Evolutionary conservation across 2,888 invertebrate genomes (phyloP).

Genomic region (Anoplius nigerrimus): DNA sequence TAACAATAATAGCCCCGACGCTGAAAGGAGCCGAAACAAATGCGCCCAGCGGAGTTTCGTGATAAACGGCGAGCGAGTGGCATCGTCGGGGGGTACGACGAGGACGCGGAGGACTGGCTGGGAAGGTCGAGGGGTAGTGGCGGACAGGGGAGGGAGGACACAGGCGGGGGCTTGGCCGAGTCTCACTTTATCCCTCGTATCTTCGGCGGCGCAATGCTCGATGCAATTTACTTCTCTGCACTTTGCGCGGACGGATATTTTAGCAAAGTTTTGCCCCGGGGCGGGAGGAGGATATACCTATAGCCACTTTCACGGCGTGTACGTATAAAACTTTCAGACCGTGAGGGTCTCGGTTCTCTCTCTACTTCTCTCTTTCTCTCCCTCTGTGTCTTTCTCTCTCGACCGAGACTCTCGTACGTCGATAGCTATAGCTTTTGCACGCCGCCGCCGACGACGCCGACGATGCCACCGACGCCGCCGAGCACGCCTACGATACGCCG

Average conservation of each 20-base stretch:
- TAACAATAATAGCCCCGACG: no score
- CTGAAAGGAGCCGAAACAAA: no score
- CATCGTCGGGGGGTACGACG: no score
- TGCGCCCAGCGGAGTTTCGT: no score
- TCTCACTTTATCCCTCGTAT: conserved; percentile 31
- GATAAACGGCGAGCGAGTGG: no score
- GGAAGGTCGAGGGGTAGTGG: no score
- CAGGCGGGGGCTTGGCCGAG: no score
- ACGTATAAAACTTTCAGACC: conserved; percentile 53
- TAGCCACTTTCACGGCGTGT: conserved; percentile 25
- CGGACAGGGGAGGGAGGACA: no score
- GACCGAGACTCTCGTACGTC: conserved; percentile 32
- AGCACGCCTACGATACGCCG: no score
- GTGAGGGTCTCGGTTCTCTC: conserved; percentile 24
- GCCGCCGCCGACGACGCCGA: conserved; percentile 28
- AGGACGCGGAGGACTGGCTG: no score
- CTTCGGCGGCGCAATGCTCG: conserved; percentile 43
- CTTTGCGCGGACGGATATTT: conserved; percentile 57
- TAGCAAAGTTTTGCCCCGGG: conserved; percentile 48
- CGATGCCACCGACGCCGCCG: not conserved
- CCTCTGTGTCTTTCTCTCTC: conserved; percentile 24
- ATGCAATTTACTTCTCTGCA: conserved; percentile 58
- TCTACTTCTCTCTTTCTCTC: conserved; percentile 37
- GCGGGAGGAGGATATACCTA: conserved; percentile 25
- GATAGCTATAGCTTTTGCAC: conserved; percentile 36